phyloP scores from a whole-genome alignment of 1,140 invertebrate species.

The Hydropsyche tenuis region DNA sequence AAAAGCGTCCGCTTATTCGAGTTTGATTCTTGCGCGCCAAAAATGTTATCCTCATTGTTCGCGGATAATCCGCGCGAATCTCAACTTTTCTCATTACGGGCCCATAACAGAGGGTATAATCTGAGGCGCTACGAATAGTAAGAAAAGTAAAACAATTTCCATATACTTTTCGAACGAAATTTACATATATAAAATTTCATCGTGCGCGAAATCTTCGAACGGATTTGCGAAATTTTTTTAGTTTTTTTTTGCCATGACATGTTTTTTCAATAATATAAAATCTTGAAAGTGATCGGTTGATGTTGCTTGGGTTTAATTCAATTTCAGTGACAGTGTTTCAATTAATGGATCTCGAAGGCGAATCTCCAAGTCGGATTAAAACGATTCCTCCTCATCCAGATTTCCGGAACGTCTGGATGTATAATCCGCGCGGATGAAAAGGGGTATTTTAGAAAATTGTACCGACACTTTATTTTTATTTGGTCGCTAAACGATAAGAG shows the following conservation, averaged over 20 bases:
- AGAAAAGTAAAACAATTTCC: slow-evolving; percentile 18
- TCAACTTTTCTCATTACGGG: slow-evolving; percentile 37
- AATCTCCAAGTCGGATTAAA: slow-evolving; percentile 14
- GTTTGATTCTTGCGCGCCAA: slow-evolving; percentile 3
- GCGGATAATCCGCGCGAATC: slow-evolving; percentile 32
- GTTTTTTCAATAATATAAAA: no score
- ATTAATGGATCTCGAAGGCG: slow-evolving; percentile 18
- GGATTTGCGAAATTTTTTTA: no score
- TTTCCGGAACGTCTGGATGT: not conserved
- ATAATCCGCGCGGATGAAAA: not conserved
- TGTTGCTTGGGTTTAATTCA: slow-evolving; percentile 4
- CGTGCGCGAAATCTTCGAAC: no score
- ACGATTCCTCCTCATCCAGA: not conserved
- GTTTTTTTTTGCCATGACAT: no score
- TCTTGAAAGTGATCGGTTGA: no score
- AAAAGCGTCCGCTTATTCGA: no score
- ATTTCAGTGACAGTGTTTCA: not conserved
- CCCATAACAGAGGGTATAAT: slow-evolving; percentile 12
- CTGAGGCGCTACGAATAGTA: not conserved
- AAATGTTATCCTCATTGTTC: slow-evolving; percentile 37
- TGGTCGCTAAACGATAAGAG: no score
- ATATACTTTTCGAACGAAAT: not conserved
- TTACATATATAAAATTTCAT: no score
- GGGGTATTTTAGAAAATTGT: no score
- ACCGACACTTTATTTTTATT: no score